Evolutionary conservation across 2,888 invertebrate species (phyloP).

Genomic region (Coleophora deauratella): DNA sequence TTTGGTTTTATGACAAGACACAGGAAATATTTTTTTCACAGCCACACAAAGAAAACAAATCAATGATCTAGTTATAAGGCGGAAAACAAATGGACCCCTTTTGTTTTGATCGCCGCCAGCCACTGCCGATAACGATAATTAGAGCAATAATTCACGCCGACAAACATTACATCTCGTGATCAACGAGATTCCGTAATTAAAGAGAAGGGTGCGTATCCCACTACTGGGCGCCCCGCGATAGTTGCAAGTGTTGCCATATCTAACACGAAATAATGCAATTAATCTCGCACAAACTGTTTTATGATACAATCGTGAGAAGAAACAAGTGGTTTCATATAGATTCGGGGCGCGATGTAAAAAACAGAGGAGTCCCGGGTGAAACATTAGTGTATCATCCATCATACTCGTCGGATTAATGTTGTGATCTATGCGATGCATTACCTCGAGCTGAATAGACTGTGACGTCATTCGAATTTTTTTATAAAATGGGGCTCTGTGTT

Average conservation of each 20-base stretch:
- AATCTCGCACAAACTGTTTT: slow-evolving; percentile 61
- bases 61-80: too few relatives aligned
- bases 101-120: too few relatives aligned
- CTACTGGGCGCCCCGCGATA: too few relatives aligned
- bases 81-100: too few relatives aligned
- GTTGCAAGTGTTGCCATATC: slow-evolving; percentile 22
- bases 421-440: slow-evolving; percentile 49
- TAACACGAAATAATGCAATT: slow-evolving; percentile 69
- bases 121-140: slow-evolving; percentile 35
- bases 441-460: not conserved
- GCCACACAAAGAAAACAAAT: too few relatives aligned
- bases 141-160: slow-evolving; percentile 45
- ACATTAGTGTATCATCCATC: slow-evolving; percentile 47
- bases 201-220: too few relatives aligned
- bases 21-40: too few relatives aligned
- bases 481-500: too few relatives aligned
- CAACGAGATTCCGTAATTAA: slow-evolving; percentile 63
- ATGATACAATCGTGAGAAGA: slow-evolving; percentile 53
- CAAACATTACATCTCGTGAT: slow-evolving; percentile 45
- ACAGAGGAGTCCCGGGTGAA: slow-evolving; percentile 29
- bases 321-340: slow-evolving; percentile 53
- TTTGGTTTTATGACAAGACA: too few relatives aligned
- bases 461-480: not conserved
- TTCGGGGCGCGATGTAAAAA: slow-evolving; percentile 38
- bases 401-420: slow-evolving; percentile 56